Evolutionary conservation across 2,797 vertebrate species (phyloP), one percentile per base, ranked within the genome.

Genomic region (Craterocephalus amniculus): DNA sequence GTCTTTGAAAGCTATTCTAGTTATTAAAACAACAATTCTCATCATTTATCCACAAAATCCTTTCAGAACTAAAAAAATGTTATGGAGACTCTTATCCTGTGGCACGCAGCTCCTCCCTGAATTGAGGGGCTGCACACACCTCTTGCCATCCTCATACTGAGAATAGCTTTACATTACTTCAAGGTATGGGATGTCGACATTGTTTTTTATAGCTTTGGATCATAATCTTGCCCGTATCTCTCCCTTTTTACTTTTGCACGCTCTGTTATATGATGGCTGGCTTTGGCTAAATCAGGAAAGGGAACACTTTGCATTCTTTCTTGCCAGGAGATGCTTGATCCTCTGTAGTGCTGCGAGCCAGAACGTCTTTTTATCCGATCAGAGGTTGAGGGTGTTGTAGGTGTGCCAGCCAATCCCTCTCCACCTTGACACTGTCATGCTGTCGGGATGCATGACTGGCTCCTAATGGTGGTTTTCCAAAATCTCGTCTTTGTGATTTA

Each of bases 401-500:
- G 70, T 79, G 74, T 84, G 81, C 83, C 86, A 83, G 82, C 80
- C 88, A 76, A 75, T 69, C 77, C 77, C 58, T 84, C 66, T 76
- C 58, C 77, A 80, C 85, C 84, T 85, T 74, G 64, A 89, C 88
- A 83, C 68, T 86, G 87, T 89, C 91, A 85, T 84, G 82, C 86
- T 84, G 71, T 68, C 43, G 69, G 34, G 83, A 90, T 80, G 91
- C 88, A 85, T 91, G 90, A 91, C 90, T 92, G 83, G 71, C 45
- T 90, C 76, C 78, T 89, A 90, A 91, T 91, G 87, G 80, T 75
- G 88, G 83, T 86, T 92, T 89, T 89, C 80, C 79, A 83, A 87
- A 87, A 83, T 88, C 73, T 87, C 85, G 79, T 73, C 36, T 31
- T 63, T 77, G 62, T 87, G 87, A 90, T 92, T 92, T 87, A 83